Base-by-base conservation (phyloP, 2,888 invertebrate genomes). In the Megamerina dolium region DNA sequence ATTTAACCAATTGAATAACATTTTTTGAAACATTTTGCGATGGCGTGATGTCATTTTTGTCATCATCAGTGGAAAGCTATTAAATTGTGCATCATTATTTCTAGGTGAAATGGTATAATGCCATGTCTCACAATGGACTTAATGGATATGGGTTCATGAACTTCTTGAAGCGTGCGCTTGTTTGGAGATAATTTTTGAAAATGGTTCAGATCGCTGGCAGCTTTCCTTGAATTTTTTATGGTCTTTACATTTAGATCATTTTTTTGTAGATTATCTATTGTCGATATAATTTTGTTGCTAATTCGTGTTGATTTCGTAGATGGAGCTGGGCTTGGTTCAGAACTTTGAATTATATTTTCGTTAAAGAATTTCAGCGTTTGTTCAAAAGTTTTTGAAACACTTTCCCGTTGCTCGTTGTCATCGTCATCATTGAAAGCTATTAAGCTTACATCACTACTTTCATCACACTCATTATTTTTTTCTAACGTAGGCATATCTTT, bases 321-420 rank as follows among this genome's bases (percentile, higher is more conserved):
- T 2, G 62, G 56, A n/a, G 14, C 5, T 30, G 35, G 43, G 17
- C 45, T 50, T 8, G 45, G 43, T 3, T 39, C 42, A 0, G 57
- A 53, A 5, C 50, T 41, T n/a, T n/a, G n/a, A n/a, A n/a, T n/a
- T 1, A 66, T 58, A 16, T 68, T 61, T 41, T 68, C 64, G 35
- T 60, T 59, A 20, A 67, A 68, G 41, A 65, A 69, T 26, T 58
- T 59, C 54, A 67, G 53, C 0, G 67, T 49, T 43, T 63, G 49
- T 34, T 61, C 61, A 35, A 66, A 59, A 49, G 61, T 63, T 1
- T 49, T 43, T 16, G 61, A 56, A 16, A 60, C 16, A 34, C 63
- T 58, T 38, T 59, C 41, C 19, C 56, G 57, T n/a, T 55, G 60
- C 1, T 34, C 51, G 0, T 47, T 20, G 1, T 53, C 38, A 0